These are phyloP conservation scores for Pseudorhiza aurosa DNA, from an alignment of 30 jellyfish, hydroid and myxozoan genomes.

Conservation along the genomic window DNA sequence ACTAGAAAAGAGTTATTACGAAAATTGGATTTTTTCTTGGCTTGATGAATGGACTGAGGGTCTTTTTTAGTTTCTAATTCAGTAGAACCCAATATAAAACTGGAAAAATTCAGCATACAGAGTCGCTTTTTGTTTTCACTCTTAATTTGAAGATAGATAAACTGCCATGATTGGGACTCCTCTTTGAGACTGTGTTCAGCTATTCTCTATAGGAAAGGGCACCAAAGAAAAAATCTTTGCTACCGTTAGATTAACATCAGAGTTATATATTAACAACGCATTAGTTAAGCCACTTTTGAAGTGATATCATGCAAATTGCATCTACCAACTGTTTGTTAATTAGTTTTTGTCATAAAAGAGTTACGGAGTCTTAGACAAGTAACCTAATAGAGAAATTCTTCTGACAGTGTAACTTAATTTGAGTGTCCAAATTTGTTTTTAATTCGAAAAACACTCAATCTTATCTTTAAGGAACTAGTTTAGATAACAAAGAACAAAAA, in stretches of 20 bases:
- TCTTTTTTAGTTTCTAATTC: too few relatives aligned
- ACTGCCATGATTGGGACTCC: too few relatives aligned
- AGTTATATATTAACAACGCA: background rate
- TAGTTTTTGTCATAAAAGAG: background rate
- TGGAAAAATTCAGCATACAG: too few relatives aligned
- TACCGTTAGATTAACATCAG: constrained; percentile 2
- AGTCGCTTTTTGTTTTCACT: too few relatives aligned
- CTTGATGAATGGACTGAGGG: too few relatives aligned
- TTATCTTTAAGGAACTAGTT: background rate
- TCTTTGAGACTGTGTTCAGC: too few relatives aligned
- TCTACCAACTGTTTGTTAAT: background rate
- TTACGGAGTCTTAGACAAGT: background rate
- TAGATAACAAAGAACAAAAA: constrained; percentile 1
- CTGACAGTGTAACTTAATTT: background rate
- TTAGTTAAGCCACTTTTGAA: background rate
- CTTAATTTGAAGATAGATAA: too few relatives aligned
- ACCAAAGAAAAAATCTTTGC: too few relatives aligned
- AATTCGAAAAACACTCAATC: constrained; percentile 9
- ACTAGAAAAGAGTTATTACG: too few relatives aligned
- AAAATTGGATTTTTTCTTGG: too few relatives aligned
- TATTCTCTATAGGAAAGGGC: too few relatives aligned
- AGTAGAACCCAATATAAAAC: too few relatives aligned
- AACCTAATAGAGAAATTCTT: constrained; percentile 9
- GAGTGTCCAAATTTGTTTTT: background rate
- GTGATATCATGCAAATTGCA: background rate